Evolutionary conservation across 2,888 invertebrate species (phyloP).

Genomic region (Rhyacophila evoluta): DNA sequence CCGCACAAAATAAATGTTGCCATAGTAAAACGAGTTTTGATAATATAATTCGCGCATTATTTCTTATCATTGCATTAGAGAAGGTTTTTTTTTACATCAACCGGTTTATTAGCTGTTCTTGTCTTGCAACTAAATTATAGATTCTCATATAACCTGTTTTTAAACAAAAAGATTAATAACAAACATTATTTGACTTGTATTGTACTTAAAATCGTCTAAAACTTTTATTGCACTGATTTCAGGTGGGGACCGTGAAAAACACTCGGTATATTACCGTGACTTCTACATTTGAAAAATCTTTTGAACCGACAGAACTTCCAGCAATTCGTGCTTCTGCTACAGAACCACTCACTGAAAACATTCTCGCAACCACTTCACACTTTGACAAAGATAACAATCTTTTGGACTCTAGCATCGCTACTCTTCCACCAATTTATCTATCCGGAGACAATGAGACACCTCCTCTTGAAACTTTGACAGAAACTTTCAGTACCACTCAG

Average conservation of each 20-base stretch:
- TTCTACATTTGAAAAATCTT: conserved; percentile 84
- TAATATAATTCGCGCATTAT: not conserved
- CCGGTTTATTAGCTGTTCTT: not conserved
- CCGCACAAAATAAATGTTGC: not conserved
- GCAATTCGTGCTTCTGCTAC: conserved; percentile 73
- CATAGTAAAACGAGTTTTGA: not conserved
- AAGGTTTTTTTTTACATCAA: not conserved
- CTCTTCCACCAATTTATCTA: conserved; percentile 83
- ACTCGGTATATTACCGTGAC: conserved; percentile 90
- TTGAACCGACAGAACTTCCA: conserved; percentile 72
- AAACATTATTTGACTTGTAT: too few relatives aligned
- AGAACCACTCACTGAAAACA: conserved; percentile 89
- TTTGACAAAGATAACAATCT: conserved; percentile 78
- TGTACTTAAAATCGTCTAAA: not conserved
- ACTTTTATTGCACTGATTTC: conserved; percentile 56
- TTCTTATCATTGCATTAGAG: not conserved
- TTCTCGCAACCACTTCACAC: conserved; percentile 82
- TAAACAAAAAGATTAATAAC: too few relatives aligned
- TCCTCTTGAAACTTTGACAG: conserved; percentile 87
- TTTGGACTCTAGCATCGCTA: conserved; percentile 84
- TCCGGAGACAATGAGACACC: conserved; percentile 85
- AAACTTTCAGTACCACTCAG: conserved; percentile 93
- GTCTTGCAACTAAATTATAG: not conserved
- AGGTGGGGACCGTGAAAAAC: conserved; percentile 89
- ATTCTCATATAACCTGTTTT: too few relatives aligned